Percentiles rank a stretch among this genome's conserved stretches.
phyloP scores from a whole-genome alignment of 2,888 invertebrate species.

The Sepioteuthis lessoniana region DNA sequence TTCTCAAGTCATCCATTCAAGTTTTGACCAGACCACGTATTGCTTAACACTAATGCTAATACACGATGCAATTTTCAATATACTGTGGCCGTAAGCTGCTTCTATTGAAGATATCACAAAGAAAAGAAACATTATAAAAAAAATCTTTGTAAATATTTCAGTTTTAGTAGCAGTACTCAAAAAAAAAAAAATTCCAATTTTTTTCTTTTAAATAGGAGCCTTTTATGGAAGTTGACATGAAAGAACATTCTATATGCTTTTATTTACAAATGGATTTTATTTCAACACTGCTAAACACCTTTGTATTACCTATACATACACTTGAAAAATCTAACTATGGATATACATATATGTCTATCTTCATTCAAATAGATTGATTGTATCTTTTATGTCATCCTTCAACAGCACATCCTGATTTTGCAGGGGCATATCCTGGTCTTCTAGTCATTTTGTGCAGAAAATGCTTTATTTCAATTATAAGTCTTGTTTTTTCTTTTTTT shows the following conservation, averaged over 20 bases:
- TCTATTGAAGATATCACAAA: background rate
- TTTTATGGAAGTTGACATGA: background rate
- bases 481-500: background rate
- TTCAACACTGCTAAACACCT: conserved; percentile 7
- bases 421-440: conserved; percentile 33
- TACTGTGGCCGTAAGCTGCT: background rate
- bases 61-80: background rate
- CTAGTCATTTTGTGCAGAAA: background rate
- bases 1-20: background rate
- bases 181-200: background rate
- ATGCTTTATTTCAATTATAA: conserved; percentile 16
- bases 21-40: background rate
- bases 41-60: background rate
- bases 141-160: background rate
- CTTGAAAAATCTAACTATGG: background rate
- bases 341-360: background rate
- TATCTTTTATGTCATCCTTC: conserved; percentile 16
- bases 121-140: background rate
- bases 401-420: conserved; percentile 15
- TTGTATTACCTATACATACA: background rate
- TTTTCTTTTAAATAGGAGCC: background rate
- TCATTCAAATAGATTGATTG: background rate
- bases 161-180: background rate
- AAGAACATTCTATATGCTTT: background rate
- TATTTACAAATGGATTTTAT: conserved; percentile 17